A percentile compares a stretch with the other conserved stretches of the same genome.
These are phyloP conservation scores for Oscheius sp. DNA, from an alignment of 2,888 invertebrate species.

Conservation along the genomic window DNA sequence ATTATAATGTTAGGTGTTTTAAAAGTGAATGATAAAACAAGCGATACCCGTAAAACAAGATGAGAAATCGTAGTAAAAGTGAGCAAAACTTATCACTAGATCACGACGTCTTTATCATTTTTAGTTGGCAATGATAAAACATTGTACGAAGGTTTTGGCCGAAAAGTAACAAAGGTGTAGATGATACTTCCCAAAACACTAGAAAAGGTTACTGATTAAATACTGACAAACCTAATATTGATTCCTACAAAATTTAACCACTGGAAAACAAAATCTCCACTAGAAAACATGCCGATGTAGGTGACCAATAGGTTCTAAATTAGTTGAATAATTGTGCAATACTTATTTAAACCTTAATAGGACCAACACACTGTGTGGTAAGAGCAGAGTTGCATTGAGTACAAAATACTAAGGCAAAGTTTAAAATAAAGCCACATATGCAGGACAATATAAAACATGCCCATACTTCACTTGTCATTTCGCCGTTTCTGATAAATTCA, in stretches of 20 bases:
- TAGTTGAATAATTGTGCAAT: not conserved
- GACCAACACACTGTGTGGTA: conserved; percentile 97
- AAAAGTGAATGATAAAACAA: too few species aligned
- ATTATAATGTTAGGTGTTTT: too few species aligned
- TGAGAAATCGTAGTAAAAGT: too few species aligned
- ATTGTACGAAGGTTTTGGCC: conserved; percentile 50
- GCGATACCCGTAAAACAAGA: too few species aligned
- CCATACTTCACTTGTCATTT: conserved; percentile 59
- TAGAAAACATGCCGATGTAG: conserved; percentile 96
- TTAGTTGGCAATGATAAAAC: too few species aligned
- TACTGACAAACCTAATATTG: conserved; percentile 76
- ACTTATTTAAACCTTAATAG: conserved; percentile 79
- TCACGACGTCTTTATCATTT: too few species aligned
- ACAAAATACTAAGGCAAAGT: conserved; percentile 92
- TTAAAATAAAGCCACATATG: conserved; percentile 93
- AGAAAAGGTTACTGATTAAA: conserved; percentile 31
- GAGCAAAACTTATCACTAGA: too few species aligned
- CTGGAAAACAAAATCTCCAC: conserved; percentile 96
- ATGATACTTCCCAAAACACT: conserved; percentile 71
- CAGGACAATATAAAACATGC: conserved; percentile 83
- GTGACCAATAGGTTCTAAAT: conserved; percentile 88
- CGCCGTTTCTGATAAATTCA: conserved; percentile 54
- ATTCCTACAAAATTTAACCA: conserved; percentile 93
- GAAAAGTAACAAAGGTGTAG: conserved; percentile 71
- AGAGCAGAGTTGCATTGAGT: conserved; percentile 95